Base-by-base conservation (phyloP, 1,140 invertebrate species). In the Muscidifurax raptorellus region DNA sequence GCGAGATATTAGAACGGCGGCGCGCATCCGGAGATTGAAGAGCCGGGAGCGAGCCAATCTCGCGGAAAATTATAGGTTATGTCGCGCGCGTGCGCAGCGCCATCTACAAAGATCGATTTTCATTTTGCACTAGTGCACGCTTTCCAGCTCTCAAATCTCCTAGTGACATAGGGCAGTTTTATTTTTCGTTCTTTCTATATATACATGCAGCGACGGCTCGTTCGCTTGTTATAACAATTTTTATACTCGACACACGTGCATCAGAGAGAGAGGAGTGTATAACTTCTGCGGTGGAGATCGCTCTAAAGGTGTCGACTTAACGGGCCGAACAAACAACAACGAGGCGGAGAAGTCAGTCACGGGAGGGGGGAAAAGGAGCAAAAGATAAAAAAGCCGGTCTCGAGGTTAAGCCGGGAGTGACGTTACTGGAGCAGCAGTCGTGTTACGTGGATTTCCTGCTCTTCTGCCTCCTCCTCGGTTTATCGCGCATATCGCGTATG, bases 1-100 rank as follows among this genome's bases (percentile, higher is more conserved):
- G 22, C 18, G 52, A 59, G 52, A 59, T n/a, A 59, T 59, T n/a
- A 59, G n/a, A 59, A 15, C 18, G 47, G 13, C 12, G 15, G 3
- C 47, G 47, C 22, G 22, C 22, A 6, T 59, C 52, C 18, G 52
- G 18, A 59, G 18, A 59, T 59, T n/a, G 52, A 59, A 59, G 18
- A 59, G 52, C 22, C 18, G 2, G n/a, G n/a, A 32, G 32, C 32
- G 30, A 13, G 9, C 27, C 59, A 78, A 78, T 78, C 59, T 66
- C 59, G 13, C 18, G 76, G 27, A n/a, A 66, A 78, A 78, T 78
- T 78, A 78, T 66, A 36, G 76, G 59, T 78, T 78, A 40, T 64
- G 52, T 66, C 52, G 66, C 28, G 66, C 28, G 30, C 66, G 66
- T 28, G 52, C 47, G 47, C 27, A 5, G 12, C 76, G 47, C 47